Evolutionary conservation across 2,797 vertebrate species (phyloP), one percentile per base, ranked within the genome.

Genomic region (Siniperca obscura): DNA sequence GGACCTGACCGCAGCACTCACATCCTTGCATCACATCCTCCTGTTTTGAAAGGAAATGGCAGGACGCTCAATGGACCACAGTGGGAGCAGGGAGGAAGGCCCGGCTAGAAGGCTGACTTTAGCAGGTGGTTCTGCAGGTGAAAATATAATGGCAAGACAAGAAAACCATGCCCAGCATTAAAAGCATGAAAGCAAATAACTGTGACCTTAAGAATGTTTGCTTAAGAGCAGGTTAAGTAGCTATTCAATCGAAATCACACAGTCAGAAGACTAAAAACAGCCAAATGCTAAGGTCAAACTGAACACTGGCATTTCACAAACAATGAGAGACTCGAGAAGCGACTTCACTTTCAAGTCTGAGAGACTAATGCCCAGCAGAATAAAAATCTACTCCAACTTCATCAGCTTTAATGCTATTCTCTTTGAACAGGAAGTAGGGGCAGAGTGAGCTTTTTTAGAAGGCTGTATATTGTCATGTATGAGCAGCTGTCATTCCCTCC

Each of bases 351-450:
- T 82, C 59, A 88, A 83, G 72, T 80, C 73, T 73, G 67, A 42
- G 70, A 84, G 85, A 78, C 52, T 61, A 78, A 86, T 74, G 83
- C 88, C 85, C 80, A 52, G 68, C 81, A 89, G 92, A 92, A 83
- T 86, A 80, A 76, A 86, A 78, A 78, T 74, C 60, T 36, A 56
- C 84, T 87, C 77, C 48, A 61, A 84, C 85, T 78, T 81, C 87
- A 91, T 90, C 86, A 83, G 74, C 88, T 94, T 93, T 91, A 93
- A 93, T 91, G 92, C n/a, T 73, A 94, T 93, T 94, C 93, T 90
- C 87, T 94, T 92, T 93, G 90, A 94, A 93, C 68, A 87, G 78
- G 84, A 91, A 89, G 79, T 55, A 70, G 48, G 22, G 65, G 71
- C 86, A 81, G 65, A 83, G 70, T 1, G 46, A 65, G 81, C 34